Base-by-base conservation (phyloP, 1,140 invertebrate species). In the Nephila pilipes region DNA sequence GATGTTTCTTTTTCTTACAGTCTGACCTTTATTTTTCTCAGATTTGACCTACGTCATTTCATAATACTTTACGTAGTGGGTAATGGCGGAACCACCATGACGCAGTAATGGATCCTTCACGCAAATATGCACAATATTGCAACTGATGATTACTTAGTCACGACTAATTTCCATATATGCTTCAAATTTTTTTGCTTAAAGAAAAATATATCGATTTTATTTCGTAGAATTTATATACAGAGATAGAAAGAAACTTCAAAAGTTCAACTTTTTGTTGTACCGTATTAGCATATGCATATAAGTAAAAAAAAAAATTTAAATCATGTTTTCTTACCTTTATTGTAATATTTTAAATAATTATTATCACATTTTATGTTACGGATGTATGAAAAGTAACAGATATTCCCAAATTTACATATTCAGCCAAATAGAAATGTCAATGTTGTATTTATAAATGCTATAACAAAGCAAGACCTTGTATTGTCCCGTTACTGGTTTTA, bases 1-100 rank as follows among this genome's bases (percentile, higher is more conserved):
- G 80, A 54, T 25, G 38, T n/a, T 54, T 54, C 75, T 80, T 36
- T 38, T 80, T 80, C 20, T n/a, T 36, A 38, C 20, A 20, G 75
- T 22, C 32, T 81, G 80, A 81, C 80, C 80, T 81, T 81, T 81
- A 46, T n/a, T 36, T 81, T 54, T 81, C 36, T 65, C 18, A 36
- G 32, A 36, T 75, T 36, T 75, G 69, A 75, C 69, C 69, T 75
- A 36, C 69, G 69, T 36, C 69, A 75, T 75, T 32, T 75, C 32
- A 36, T 75, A 36, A 75, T 75, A 18, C 29, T 6, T 75, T 32
- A 18, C 29, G 69, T 4, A 36, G 29, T 5, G 32, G 14, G 69
- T 16, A 32, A 75, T 75, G 69, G 32, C 5, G 69, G 29, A 32
- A 32, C 3, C 5, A 25, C 29, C 32, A 36, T 32, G 14, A 75